Percentiles rank a stretch among this genome's conserved stretches.
phyloP scores from a whole-genome alignment of 53 echinoderm and acorn worm genomes.

The Mesocentrotus franciscanus region DNA sequence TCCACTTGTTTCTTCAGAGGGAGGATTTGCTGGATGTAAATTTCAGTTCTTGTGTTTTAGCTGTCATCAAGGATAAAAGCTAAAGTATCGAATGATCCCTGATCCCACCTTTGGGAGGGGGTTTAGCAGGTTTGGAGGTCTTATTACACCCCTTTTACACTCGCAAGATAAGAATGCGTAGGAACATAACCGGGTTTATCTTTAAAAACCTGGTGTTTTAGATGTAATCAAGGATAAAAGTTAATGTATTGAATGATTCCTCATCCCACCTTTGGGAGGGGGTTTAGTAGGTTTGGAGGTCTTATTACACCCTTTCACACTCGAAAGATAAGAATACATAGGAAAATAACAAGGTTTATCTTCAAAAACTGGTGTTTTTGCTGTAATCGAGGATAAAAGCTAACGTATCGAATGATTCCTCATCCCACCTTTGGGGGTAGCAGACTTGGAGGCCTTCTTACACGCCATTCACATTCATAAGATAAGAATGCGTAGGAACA shows the following conservation, averaged over 20 bases:
- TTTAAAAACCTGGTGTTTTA: not conserved
- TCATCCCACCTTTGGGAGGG: not conserved
- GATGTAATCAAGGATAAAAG: not conserved
- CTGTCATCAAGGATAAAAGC: constrained; percentile 36
- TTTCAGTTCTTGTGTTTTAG: not conserved
- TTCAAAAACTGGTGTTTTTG: not conserved
- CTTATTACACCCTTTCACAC: not conserved
- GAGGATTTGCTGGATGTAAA: constrained; percentile 19
- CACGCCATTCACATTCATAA: not conserved
- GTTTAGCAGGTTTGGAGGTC: not conserved
- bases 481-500: not conserved
- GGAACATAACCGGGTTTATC: not conserved
- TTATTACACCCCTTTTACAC: not conserved
- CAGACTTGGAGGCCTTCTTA: not conserved
- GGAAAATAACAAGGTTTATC: not conserved
- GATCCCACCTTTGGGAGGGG: not conserved
- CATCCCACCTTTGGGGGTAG: not conserved
- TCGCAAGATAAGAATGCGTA: not conserved
- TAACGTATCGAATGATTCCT: not conserved
- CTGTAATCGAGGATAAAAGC: not conserved
- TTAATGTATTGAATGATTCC: not conserved
- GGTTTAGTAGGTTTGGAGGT: not conserved
- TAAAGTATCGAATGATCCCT: constrained; percentile 10
- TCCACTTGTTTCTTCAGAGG: not conserved
- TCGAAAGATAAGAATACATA: not conserved